Conservation (phyloP, 2,797 vertebrate species). For the Gobio occitaniae region DNA sequence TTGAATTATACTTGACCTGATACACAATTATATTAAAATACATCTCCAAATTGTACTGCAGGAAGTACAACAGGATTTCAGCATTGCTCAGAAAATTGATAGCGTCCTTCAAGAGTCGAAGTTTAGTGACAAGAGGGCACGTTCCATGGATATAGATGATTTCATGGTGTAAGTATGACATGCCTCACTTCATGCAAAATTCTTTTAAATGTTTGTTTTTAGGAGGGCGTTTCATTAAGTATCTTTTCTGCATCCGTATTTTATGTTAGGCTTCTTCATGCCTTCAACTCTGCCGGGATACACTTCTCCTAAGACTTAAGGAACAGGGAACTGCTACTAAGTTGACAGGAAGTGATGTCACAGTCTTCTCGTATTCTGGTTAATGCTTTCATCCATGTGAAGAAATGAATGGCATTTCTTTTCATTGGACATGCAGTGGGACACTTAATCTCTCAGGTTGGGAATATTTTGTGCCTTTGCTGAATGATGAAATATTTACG, state of each 20-base stretch:
- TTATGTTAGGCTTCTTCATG: slow-evolving; percentile 87
- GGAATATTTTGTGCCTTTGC: slow-evolving; percentile 1
- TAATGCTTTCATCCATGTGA: background rate
- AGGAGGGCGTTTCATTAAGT: background rate
- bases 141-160: slow-evolving; percentile 97
- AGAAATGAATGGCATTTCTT: background rate
- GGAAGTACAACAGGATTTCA: slow-evolving; percentile 91
- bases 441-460: background rate
- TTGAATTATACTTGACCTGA: background rate
- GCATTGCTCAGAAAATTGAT: slow-evolving; percentile 89
- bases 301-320: slow-evolving; percentile 87
- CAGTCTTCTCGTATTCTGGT: background rate
- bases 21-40: background rate
- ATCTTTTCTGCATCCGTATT: slow-evolving; percentile 38
- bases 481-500: background rate
- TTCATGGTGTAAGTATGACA: slow-evolving; percentile 89
- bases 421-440: slow-evolving; percentile 13
- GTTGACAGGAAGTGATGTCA: slow-evolving; percentile 34
- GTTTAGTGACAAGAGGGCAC: slow-evolving; percentile 90
- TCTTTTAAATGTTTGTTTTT: background rate
- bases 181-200: background rate
- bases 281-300: slow-evolving; percentile 95
- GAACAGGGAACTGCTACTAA: background rate
- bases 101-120: slow-evolving; percentile 83
- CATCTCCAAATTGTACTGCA: slow-evolving; percentile 56